Conservation (phyloP, 2,888 invertebrate genomes). For the Amiota minor region DNA sequence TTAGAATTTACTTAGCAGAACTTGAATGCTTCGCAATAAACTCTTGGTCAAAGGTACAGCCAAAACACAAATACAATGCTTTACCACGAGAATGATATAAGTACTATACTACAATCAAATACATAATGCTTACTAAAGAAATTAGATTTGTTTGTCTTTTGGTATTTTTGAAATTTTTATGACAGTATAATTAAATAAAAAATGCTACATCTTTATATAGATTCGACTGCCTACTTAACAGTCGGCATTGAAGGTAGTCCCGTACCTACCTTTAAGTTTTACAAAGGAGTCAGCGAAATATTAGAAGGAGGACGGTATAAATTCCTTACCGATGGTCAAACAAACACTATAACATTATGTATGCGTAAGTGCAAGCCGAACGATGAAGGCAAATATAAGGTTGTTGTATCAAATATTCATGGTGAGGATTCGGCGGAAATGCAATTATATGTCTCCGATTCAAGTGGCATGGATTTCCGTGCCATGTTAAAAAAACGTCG, state of each 20-base stretch:
- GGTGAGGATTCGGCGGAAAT: conserved; percentile 97
- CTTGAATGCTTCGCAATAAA: no score
- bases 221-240: conserved; percentile 93
- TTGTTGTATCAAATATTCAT: conserved; percentile 92
- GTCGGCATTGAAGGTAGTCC: conserved; percentile 96
- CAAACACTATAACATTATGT: conserved; percentile 92
- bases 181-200: no score
- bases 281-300: conserved; percentile 93
- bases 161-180: no score
- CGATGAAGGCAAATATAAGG: conserved; percentile 97
- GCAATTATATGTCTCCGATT: conserved; percentile 96
- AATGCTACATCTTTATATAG: conserved; percentile 73
- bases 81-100: no score
- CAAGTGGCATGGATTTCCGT: conserved; percentile 99
- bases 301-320: conserved; percentile 96
- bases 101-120: no score
- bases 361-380: conserved; percentile 96
- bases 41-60: no score
- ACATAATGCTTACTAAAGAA: no score
- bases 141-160: no score
- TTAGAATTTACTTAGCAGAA: no score
- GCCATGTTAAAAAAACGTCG: conserved; percentile 97
- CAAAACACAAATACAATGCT: no score
- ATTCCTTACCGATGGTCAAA: conserved; percentile 94
- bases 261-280: conserved; percentile 95